Evolutionary conservation across 2,888 invertebrate genomes (phyloP), one percentile per base, ranked within the genome.

Genomic region (Nemotelus nigrinus): DNA sequence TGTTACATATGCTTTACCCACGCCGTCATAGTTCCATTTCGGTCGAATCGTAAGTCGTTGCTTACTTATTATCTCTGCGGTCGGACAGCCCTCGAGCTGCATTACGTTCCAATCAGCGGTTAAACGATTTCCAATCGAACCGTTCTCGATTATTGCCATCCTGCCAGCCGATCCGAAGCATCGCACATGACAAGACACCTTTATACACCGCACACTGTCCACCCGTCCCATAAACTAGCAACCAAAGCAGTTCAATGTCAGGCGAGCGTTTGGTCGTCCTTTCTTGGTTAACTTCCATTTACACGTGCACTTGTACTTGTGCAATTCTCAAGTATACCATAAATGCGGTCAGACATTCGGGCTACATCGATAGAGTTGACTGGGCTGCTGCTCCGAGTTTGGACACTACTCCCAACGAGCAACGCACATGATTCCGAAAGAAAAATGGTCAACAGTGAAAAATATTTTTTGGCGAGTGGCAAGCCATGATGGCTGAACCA

Each of bases 71-170:
- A 50, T 70, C 70, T 3, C 43, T 70, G 70, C 43, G 70, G 70
- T 70, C 53, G 55, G 47, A 41, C 43, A 41, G 6, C 68, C 50
- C 41, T 55, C 55, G 6, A 43, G 48, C 10, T 41, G 70, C 43
- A 70, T 55, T 70, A 70, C 70, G 44, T 55, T 70, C 70, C 70
- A 55, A 70, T 70, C 47, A 55, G 70, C 70, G 70, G 70, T 70
- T 70, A 70, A 70, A 55, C 70, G 53, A 41, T 70, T 70, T 55
- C 70, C 45, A 70, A 70, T 70, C 55, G 55, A 70, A 53, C 55
- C 10, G 53, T 70, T 43, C 43, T 10, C 55, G 70, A 55, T 41
- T 41, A n/a, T 57, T 57, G 57, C 8, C 41, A 5, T 63, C 63
- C 8, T 63, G 8, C 41, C 57, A 8, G 57, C 25, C 57, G 57